phyloP scores from a whole-genome alignment of 2,113 vertebrate genomes.

The Mormyrus iriodes region DNA sequence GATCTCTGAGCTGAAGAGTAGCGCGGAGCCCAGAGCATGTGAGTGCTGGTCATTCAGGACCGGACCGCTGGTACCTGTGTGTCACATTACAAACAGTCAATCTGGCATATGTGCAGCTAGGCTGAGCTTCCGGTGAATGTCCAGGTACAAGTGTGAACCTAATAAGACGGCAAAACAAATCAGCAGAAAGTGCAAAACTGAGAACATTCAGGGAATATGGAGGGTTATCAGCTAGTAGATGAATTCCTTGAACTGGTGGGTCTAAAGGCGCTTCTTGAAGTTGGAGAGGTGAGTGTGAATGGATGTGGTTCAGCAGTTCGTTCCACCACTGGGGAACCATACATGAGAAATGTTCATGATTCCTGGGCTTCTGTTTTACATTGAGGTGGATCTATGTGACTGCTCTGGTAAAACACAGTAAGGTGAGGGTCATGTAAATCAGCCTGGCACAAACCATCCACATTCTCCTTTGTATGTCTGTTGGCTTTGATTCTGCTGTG shows the following conservation, averaged over 20 bases:
- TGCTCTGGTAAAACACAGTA: not conserved
- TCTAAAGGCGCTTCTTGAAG: not conserved
- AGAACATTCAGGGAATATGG: not conserved
- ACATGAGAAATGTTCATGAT: not conserved
- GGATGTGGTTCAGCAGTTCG: not conserved
- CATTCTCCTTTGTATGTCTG: not conserved
- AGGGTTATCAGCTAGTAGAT: not conserved
- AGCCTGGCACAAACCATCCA: not conserved
- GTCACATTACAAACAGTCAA: not conserved
- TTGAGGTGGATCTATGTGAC: not conserved
- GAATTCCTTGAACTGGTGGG: not conserved
- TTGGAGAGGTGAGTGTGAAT: not conserved
- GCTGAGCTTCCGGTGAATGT: not conserved
- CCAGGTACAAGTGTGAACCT: not conserved
- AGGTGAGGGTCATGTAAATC: not conserved
- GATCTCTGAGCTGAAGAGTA: constrained; percentile 45
- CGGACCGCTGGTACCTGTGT: not conserved
- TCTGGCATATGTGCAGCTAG: not conserved
- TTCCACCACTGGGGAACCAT: not conserved
- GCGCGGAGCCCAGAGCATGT: constrained; percentile 46
- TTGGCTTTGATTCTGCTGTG: not conserved
- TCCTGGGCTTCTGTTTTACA: not conserved
- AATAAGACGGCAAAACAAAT: not conserved
- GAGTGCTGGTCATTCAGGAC: not conserved
- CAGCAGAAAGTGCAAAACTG: not conserved